Evolutionary conservation across 1,140 invertebrate genomes (phyloP).

Genomic region (Anastatus disparis): DNA sequence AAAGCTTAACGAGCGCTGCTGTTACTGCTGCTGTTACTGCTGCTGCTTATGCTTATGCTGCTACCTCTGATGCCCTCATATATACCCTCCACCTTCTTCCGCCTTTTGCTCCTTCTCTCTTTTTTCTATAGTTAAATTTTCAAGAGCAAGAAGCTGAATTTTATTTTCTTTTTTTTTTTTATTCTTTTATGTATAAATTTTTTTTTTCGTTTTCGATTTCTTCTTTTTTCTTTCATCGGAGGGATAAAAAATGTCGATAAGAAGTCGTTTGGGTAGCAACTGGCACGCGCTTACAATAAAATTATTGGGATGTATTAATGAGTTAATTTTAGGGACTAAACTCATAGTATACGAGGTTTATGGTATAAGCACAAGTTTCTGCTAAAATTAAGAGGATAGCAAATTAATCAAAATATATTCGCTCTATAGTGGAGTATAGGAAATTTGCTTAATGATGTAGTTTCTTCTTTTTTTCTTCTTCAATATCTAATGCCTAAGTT

Average conservation of each 20-base stretch:
- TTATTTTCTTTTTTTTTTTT: too few species aligned
- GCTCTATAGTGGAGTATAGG: too few species aligned
- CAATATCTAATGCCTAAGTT: too few species aligned
- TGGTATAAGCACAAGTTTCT: too few species aligned
- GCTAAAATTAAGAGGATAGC: too few species aligned
- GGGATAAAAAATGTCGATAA: slow-evolving; percentile 25
- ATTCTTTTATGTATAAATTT: too few species aligned
- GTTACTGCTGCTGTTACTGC: background rate
- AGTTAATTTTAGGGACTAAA: too few species aligned
- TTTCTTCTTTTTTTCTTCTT: too few species aligned
- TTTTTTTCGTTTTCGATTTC: too few species aligned
- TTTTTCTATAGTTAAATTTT: background rate
- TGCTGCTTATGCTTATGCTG: background rate
- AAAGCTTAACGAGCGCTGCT: slow-evolving; percentile 25
- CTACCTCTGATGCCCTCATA: background rate
- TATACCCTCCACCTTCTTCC: background rate
- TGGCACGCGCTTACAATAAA: slow-evolving; percentile 27
- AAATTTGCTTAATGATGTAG: too few species aligned
- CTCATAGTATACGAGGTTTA: background rate
- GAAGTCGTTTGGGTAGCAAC: background rate
- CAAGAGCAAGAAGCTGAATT: background rate
- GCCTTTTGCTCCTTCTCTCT: background rate
- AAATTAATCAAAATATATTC: too few species aligned
- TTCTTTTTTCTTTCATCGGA: background rate
- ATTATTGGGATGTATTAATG: slow-evolving; percentile 29